Evolutionary conservation across 2,113 vertebrate genomes (phyloP), one percentile per base, ranked within the genome.

Genomic region (Micronycteris hirsuta): DNA sequence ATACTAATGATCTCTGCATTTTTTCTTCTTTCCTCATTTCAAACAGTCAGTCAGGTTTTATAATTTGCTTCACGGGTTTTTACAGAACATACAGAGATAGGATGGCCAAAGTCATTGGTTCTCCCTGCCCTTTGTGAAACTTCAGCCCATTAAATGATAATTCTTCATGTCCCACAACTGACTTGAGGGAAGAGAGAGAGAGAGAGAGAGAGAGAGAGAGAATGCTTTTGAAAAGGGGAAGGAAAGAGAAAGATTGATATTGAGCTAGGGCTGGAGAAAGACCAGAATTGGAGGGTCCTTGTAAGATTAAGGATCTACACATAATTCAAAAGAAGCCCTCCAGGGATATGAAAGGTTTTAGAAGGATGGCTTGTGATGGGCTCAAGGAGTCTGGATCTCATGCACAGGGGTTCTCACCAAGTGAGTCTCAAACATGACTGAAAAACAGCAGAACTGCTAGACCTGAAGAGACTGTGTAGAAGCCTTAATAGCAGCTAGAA

Each of bases 401-500:
- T 56, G 67, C 4, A 7, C 2, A 87, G 61, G 17, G 49, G 1
- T n/a, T 86, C 5, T 28, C 33, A 92, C 15, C 43, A 86, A 68
- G 22, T 54, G 36, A 78, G 20, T 78, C 45, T 56, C 73, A 94
- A 80, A 76, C 67, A 41, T 26, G 14, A 28, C 28, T 84, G 28
- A 49, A 15, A 93, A 83, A 17, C 65, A 31, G 19, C 7, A 20
- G n/a, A 89, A 58, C 52, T 86, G 19, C 38, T 45, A 86, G 5
- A 73, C 41, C 38, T 58, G 61, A 93, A 81, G 33, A 89, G 15
- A 96, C 6, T 28, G 19, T 63, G 11, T 43, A 20, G 33, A 61
- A 78, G 26, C 19, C 82, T 87, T 93, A 94, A 93, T 90, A 93
- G 63, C 83, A 93, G 36, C 54, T 78, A 80, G 58, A 91, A 67